Conservation (phyloP, 2,113 vertebrate species). For the Phalacrocorax aristotelis region DNA sequence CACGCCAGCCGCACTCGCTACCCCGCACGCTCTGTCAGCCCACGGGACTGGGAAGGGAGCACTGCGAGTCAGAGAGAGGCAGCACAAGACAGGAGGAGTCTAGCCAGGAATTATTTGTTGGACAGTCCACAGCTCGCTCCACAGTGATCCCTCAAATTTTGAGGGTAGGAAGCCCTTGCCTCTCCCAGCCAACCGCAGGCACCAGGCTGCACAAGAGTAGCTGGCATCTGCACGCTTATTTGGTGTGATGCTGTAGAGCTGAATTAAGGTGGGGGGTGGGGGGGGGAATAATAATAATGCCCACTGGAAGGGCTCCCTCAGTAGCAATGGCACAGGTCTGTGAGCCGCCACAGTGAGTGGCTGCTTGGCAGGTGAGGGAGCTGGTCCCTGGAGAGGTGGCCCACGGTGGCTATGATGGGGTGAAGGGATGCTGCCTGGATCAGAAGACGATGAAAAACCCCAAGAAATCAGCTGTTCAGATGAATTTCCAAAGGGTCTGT, state of each 20-base stretch:
- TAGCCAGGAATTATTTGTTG: neutral
- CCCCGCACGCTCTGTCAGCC: neutral
- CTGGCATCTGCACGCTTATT: neutral
- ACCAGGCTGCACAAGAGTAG: neutral
- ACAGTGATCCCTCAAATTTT: neutral
- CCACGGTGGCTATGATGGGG: neutral
- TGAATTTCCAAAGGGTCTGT: neutral
- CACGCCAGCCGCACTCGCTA: neutral
- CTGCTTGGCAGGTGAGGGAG: neutral
- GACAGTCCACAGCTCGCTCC: neutral
- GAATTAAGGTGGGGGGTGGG: neutral
- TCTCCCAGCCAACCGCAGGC: neutral
- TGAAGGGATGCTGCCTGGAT: neutral
- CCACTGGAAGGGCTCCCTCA: neutral
- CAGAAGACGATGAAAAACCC: neutral
- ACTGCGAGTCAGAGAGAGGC: neutral
- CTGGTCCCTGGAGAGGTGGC: neutral
- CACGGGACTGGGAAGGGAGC: neutral
- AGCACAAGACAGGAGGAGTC: neutral
- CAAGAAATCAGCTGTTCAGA: neutral
- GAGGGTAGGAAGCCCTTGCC: neutral
- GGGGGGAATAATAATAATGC: neutral
- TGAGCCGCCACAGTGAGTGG: fast-evolving
- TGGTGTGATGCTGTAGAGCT: neutral
- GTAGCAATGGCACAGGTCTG: neutral